A percentile compares a stretch with the other conserved stretches of the same genome.
Evolutionary conservation across 2,888 invertebrate genomes (phyloP).

Genomic region (Meta bourneti): DNA sequence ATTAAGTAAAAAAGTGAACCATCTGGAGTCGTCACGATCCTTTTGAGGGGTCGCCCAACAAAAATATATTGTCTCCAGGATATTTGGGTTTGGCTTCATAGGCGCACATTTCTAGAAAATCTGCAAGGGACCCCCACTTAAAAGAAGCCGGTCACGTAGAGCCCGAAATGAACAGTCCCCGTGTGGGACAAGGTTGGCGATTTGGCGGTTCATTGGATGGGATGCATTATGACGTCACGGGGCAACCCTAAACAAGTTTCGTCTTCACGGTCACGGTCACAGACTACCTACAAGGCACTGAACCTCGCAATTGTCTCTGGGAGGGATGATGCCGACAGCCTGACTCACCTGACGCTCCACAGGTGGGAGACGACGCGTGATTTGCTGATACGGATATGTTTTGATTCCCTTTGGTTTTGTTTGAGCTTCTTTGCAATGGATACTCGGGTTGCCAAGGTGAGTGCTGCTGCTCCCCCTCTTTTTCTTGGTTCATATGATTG

Average conservation of each 20-base stretch:
- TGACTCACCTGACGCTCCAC: not conserved
- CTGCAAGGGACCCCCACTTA: not conserved
- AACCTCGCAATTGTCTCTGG: conserved; percentile 32
- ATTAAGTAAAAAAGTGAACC: too few relatives aligned
- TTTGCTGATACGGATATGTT: conserved; percentile 28
- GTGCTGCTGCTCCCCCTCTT: not conserved
- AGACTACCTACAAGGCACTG: conserved; percentile 68
- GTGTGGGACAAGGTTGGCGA: conserved; percentile 19
- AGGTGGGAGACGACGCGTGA: not conserved
- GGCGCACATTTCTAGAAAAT: too few relatives aligned
- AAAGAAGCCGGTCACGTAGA: too few relatives aligned
- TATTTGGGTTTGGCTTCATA: too few relatives aligned
- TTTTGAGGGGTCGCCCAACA: too few relatives aligned
- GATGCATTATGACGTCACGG: too few relatives aligned
- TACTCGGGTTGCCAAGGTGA: conserved; percentile 26
- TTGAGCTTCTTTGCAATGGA: not conserved
- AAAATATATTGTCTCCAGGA: too few relatives aligned
- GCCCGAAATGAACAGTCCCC: too few relatives aligned
- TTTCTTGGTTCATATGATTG: not conserved
- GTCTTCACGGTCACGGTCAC: conserved; percentile 72
- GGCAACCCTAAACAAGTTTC: conserved; percentile 44
- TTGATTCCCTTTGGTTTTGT: not conserved
- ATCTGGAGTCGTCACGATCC: too few relatives aligned
- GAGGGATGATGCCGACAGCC: conserved; percentile 36
- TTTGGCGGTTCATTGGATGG: conserved; percentile 14